Conservation (phyloP, 2,888 invertebrate genomes). For the Tetanocera ferruginea region DNA sequence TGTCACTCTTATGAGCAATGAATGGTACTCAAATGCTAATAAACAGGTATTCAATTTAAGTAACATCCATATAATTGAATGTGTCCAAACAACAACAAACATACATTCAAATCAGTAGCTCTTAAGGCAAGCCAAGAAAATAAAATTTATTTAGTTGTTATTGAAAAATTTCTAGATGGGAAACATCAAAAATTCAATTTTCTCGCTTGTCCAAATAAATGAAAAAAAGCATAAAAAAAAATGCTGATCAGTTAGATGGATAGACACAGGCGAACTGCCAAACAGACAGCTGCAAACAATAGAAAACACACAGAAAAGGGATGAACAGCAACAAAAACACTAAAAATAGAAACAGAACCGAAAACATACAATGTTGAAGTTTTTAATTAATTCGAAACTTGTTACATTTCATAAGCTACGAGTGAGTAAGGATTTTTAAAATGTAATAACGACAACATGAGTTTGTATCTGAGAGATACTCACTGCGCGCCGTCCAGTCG, state of each 20-base stretch:
- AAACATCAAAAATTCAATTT: conserved; percentile 59
- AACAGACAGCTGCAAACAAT: conserved; percentile 31
- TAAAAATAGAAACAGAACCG: conserved; percentile 32
- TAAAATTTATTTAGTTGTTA: neutral
- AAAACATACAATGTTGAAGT: conserved; percentile 57
- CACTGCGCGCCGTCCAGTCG: neutral
- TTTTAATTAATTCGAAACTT: conserved; percentile 67
- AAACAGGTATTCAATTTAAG: neutral
- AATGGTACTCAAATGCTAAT: neutral
- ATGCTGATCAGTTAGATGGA: neutral
- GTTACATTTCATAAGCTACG: conserved; percentile 62
- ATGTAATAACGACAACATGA: conserved; percentile 32
- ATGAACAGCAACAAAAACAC: conserved; percentile 24
- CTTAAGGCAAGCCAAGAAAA: conserved; percentile 39
- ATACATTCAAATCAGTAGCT: too few relatives aligned
- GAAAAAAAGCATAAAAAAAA: conserved; percentile 8
- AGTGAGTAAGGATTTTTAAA: conserved; percentile 40
- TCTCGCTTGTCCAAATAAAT: conserved; percentile 60
- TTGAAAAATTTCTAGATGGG: neutral
- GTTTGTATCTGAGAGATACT: conserved; percentile 15
- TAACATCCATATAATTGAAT: conserved; percentile 41
- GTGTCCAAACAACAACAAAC: conserved; percentile 40
- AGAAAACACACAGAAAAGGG: conserved; percentile 30
- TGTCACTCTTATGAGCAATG: neutral
- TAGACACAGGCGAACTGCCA: neutral